Base-by-base conservation (phyloP, 2,113 vertebrate genomes). In the Conger conger region DNA sequence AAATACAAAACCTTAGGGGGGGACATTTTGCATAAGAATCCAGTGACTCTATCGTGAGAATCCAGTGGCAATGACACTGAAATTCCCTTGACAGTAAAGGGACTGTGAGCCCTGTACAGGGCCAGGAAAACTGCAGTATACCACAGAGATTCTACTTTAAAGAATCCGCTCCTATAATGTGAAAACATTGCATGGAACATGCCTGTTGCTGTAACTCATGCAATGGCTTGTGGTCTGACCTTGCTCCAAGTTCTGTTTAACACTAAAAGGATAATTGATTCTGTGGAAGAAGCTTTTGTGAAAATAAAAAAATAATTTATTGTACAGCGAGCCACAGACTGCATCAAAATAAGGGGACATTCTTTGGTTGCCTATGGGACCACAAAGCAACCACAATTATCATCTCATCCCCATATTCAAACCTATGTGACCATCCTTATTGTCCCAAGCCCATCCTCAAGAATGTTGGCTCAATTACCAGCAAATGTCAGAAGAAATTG, bases 381-480 rank as follows among this genome's bases (percentile, higher is more conserved):
- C 93, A 86, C 91, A 83, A 86, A 92, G 92, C 82, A 86, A 90
- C 92, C 93, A 89, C 91, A 92, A 88, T 89, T 88, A 88, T 91
- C 91, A 93, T 86, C 87, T 92, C 84, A 33, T 92, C 90, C 88
- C 88, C 89, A 86, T 53, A 86, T 85, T 89, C 89, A 73, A 89
- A 90, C 89, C 90, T 83, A 87, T 90, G 91, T 88, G 89, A 90
- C 90, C 90, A 91, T 91, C 92, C 81, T 73, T 87, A 91, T 92
- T 94, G 92, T 93, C 89, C 91, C 86, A n/a, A 90, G 90, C 90
- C 89, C 92, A 91, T 93, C 91, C 92, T 92, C 91, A 93, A 93
- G 91, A 93, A 93, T 93, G 91, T 90, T 87, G 85, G 91, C 88
- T 92, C 91, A 89, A 92, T 91, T 92, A 91, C 92, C 86, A 77